Base-by-base conservation (phyloP, 2,888 invertebrate genomes). In the Thecophora atra region DNA sequence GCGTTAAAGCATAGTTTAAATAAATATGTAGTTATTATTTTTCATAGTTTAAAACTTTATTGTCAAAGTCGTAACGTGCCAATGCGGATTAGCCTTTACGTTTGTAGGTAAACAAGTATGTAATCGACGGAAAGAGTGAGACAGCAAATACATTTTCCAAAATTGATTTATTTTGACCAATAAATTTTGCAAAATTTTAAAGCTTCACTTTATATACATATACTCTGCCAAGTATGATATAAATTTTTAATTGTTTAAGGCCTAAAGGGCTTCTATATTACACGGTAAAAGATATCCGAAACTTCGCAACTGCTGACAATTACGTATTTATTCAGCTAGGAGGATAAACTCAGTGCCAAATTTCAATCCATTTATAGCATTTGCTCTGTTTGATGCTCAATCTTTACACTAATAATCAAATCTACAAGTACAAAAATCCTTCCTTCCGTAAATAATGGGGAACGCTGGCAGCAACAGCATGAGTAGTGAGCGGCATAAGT, bases 401-500 rank as follows among this genome's bases (percentile, higher is more conserved):
- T 68, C 47, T 51, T 56, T 60, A 37, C 54, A 69, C 67, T 67
- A 66, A 52, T 24, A 63, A 30, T 24, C 42, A 70, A n/a, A 28
- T 66, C 37, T 60, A 24, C 5, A 69, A 56, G 26, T 24, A 58
- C n/a, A n/a, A 15, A 28, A 70, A 65, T 64, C 26, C 68, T n/a
- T 54, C 72, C 63, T 19, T 54, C 19, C 21, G 13, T 60, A 42
- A 37, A 28, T 63, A 64, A 87, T 87, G 86, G 86, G 86, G 54
- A 86, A 87, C 74, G 86, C 86, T 74, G 86, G 86, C 58, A 86
- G 86, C 74, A 78, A 79, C 69, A 84, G 82, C 72, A 79, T 85
- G 79, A 89, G 91, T 67, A 90, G 93, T 79, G 94, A 95, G 81
- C 90, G 94, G 81, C 92, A 93, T 79, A 93, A 93, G 84, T 91